Conservation (phyloP, 2,797 vertebrate species). For the Sebastes itinus region DNA sequence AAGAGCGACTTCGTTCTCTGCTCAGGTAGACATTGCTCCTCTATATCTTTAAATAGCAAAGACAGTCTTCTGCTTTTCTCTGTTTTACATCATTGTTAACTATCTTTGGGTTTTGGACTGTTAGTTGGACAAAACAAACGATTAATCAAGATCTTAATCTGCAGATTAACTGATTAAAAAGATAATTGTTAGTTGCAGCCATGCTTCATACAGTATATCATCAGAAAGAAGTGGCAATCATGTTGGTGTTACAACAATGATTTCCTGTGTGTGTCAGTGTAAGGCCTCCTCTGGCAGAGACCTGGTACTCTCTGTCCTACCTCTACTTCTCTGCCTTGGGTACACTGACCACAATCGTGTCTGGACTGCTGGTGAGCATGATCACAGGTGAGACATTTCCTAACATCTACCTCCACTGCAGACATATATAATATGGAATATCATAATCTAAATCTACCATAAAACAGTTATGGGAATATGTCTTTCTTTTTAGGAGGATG, state of each 20-base stretch:
- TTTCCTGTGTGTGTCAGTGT: slow-evolving; percentile 47
- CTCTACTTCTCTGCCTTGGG: slow-evolving; percentile 82
- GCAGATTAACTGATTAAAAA: neutral
- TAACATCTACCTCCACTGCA: neutral
- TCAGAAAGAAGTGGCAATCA: neutral
- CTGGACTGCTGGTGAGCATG: slow-evolving; percentile 77
- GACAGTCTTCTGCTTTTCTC: neutral
- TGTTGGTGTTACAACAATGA: neutral
- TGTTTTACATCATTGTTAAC: neutral
- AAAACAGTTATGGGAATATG: neutral
- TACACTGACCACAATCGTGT: slow-evolving; percentile 66
- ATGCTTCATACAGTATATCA: neutral
- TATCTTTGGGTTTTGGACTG: too few relatives aligned
- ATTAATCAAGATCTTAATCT: neutral
- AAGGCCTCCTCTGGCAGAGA: slow-evolving; percentile 80
- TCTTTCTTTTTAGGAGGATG: slow-evolving; percentile 76
- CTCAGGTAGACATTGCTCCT: too few relatives aligned
- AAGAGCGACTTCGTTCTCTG: too few relatives aligned
- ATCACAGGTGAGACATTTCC: slow-evolving; percentile 74
- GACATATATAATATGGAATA: neutral
- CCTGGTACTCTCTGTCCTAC: slow-evolving; percentile 86
- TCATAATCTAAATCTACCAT: neutral
- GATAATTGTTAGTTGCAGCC: neutral
- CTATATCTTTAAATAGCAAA: too few relatives aligned
- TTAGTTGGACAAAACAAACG: too few relatives aligned